Conservation (phyloP, 2,797 vertebrate species). For the Lacerta agilis region DNA sequence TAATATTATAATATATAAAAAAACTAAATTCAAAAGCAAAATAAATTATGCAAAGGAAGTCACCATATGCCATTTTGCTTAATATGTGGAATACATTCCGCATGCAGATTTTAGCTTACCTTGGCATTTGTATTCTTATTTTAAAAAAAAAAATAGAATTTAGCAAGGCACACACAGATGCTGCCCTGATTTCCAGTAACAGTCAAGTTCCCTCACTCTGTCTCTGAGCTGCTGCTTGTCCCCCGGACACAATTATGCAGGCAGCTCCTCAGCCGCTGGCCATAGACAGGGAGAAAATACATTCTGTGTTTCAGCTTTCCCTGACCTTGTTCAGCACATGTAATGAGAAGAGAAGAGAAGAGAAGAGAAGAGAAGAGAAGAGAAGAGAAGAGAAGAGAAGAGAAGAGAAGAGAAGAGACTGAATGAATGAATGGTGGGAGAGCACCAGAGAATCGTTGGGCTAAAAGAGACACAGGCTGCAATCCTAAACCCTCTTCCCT, state of each 20-base stretch:
- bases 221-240: neutral
- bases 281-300: neutral
- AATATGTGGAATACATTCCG: neutral
- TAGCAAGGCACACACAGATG: neutral
- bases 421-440: too few species aligned
- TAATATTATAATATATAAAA: neutral
- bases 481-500: too few species aligned
- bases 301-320: neutral
- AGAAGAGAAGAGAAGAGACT: neutral
- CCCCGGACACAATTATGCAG: constrained; percentile 8
- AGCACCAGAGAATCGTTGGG: neutral
- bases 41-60: neutral
- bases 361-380: neutral
- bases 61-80: neutral
- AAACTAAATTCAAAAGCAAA: neutral
- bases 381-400: neutral
- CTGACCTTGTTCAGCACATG: neutral
- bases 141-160: too few species aligned
- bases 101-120: constrained; percentile 9
- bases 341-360: neutral
- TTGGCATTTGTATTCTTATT: neutral
- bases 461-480: neutral
- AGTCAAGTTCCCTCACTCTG: neutral
- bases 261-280: neutral
- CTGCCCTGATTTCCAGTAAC: neutral